Evolutionary conservation across 2,113 vertebrate species (phyloP).

Genomic region (Muntiacus reevesi): DNA sequence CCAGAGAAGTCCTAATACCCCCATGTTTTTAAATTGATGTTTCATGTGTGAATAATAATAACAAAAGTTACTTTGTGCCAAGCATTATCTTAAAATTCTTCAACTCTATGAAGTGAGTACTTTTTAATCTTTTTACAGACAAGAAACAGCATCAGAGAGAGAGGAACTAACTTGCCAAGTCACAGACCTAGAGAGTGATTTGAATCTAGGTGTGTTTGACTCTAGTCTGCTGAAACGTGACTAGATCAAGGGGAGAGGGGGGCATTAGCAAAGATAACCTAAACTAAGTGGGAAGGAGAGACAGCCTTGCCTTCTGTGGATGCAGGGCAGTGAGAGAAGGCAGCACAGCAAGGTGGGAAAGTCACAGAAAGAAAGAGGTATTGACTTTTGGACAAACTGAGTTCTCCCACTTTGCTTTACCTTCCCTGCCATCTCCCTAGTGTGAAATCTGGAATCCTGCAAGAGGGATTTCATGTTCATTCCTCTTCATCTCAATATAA

Average conservation of each 20-base stretch:
- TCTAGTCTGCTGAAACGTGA: neutral
- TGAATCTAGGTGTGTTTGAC: neutral
- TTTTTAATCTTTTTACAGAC: neutral
- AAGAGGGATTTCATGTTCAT: neutral
- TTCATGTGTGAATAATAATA: neutral
- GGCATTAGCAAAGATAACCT: neutral
- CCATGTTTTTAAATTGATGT: neutral
- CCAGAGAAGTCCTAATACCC: neutral
- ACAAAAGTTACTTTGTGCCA: neutral
- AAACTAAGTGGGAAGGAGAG: neutral
- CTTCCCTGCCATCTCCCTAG: neutral
- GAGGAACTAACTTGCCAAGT: neutral
- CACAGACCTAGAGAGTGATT: neutral
- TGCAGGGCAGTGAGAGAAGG: neutral
- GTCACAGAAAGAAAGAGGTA: neutral
- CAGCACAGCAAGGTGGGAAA: neutral
- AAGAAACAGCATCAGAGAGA: neutral
- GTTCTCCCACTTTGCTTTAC: neutral
- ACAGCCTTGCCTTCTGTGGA: neutral
- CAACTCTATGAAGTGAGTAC: neutral
- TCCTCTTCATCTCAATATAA: neutral
- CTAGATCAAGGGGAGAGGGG: neutral
- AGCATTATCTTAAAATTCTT: neutral
- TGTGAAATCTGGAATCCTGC: neutral
- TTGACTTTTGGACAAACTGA: neutral